These are phyloP conservation scores for Araneus ventricosus DNA, from an alignment of 1,140 invertebrate species.

Conservation along the genomic window DNA sequence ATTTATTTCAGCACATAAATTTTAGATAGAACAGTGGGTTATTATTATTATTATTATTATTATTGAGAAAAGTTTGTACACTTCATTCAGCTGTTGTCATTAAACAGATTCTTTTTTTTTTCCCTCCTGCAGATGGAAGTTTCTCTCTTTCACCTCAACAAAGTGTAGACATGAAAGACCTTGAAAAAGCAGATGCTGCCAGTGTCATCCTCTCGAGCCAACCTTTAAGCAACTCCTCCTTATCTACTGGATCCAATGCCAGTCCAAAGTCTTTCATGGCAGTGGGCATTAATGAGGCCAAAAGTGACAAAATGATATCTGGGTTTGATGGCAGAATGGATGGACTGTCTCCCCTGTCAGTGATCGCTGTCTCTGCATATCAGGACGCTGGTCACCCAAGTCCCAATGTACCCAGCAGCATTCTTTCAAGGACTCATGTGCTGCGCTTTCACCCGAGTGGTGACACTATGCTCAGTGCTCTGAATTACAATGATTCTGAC, in stretches of 20 bases:
- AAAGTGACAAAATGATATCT: constrained; percentile 75
- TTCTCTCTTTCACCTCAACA: constrained; percentile 72
- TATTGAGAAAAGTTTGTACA: no score
- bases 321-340: constrained; percentile 69
- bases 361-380: constrained; percentile 78
- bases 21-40: no score
- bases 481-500: constrained; percentile 80
- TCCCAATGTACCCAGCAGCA: constrained; percentile 76
- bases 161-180: constrained; percentile 71
- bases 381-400: constrained; percentile 78
- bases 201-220: constrained; percentile 66
- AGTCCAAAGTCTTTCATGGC: constrained; percentile 72
- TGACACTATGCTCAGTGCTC: constrained; percentile 81
- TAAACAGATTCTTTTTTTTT: background rate
- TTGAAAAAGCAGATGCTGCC: constrained; percentile 63
- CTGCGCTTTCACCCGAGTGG: constrained; percentile 70
- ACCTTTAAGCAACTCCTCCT: constrained; percentile 61
- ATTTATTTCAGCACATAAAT: no score
- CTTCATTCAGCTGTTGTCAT: background rate
- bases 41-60: no score
- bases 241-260: constrained; percentile 65
- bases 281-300: constrained; percentile 60
- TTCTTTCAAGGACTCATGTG: constrained; percentile 58
- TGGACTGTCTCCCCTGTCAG: constrained; percentile 78
- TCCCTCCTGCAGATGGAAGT: constrained; percentile 57